These are phyloP conservation scores for Aegithalos caudatus DNA, from an alignment of 2,113 vertebrate species.

Conservation along the genomic window DNA sequence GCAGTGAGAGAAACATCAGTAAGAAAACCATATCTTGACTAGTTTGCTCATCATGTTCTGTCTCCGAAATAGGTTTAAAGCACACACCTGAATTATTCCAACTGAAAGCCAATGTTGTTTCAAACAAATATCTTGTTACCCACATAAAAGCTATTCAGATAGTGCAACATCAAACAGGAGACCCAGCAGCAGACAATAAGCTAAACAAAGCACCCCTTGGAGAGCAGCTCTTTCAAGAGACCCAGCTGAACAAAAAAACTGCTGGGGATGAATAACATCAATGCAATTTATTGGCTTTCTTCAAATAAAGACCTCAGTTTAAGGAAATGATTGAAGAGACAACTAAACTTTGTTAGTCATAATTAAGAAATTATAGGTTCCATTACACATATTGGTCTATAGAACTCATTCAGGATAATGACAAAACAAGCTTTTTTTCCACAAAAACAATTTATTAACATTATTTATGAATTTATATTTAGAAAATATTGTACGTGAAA, in stretches of 20 bases:
- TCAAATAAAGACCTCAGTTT: background rate
- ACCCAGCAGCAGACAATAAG: background rate
- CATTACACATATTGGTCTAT: background rate
- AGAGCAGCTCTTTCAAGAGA: background rate
- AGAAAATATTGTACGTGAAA: constrained; percentile 1
- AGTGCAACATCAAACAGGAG: background rate
- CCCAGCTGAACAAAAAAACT: background rate
- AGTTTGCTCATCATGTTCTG: background rate
- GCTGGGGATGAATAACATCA: background rate
- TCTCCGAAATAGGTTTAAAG: background rate
- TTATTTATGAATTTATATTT: background rate
- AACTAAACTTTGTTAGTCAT: background rate
- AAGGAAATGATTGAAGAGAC: constrained; percentile 3
- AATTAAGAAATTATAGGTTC: background rate
- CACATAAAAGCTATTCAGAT: background rate
- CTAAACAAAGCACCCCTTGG: background rate
- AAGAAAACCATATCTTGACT: background rate
- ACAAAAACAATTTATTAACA: background rate
- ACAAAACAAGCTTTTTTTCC: background rate
- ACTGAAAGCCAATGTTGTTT: background rate
- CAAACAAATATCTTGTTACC: background rate
- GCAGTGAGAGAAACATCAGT: background rate
- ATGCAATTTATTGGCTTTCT: background rate
- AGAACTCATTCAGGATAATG: background rate
- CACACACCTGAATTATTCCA: background rate